These are phyloP conservation scores for Clostera curtula DNA, from an alignment of 2,888 invertebrate genomes.

Conservation along the genomic window DNA sequence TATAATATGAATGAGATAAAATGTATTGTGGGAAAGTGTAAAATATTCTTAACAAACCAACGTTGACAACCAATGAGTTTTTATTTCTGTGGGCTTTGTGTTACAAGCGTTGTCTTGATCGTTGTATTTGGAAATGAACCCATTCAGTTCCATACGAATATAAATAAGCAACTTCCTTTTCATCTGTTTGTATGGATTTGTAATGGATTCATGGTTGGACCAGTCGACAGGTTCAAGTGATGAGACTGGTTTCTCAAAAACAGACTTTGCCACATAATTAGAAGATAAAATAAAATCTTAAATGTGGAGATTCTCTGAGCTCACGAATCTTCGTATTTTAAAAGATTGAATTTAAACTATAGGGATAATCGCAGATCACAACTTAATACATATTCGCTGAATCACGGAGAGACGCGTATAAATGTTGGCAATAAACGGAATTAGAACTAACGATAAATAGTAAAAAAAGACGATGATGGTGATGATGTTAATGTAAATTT, in stretches of 20 bases:
- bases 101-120: conserved; percentile 28
- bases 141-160: conserved; percentile 60
- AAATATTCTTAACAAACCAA: conserved; percentile 44
- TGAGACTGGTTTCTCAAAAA: conserved; percentile 14
- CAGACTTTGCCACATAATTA: conserved; percentile 46
- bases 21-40: conserved; percentile 39
- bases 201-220: conserved; percentile 52
- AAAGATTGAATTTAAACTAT: conserved; percentile 41
- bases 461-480: conserved; percentile 44
- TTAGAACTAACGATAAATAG: conserved; percentile 31
- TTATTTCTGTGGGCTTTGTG: conserved; percentile 27
- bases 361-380: conserved; percentile 70
- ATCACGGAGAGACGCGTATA: conserved; percentile 47
- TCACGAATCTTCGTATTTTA: conserved; percentile 66
- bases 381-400: conserved; percentile 67
- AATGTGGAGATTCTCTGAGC: conserved; percentile 65
- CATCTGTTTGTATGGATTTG: conserved; percentile 62
- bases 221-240: conserved; percentile 19
- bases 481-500: conserved; percentile 46
- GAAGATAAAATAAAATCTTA: conserved; percentile 35
- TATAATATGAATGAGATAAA: conserved; percentile 36
- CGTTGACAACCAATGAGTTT: conserved; percentile 42
- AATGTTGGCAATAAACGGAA: conserved; percentile 62
- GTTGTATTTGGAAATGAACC: conserved; percentile 42
- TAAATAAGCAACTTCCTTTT: conserved; percentile 72